Conservation (phyloP, 2,113 vertebrate species). For the Brevimyrus niger region DNA sequence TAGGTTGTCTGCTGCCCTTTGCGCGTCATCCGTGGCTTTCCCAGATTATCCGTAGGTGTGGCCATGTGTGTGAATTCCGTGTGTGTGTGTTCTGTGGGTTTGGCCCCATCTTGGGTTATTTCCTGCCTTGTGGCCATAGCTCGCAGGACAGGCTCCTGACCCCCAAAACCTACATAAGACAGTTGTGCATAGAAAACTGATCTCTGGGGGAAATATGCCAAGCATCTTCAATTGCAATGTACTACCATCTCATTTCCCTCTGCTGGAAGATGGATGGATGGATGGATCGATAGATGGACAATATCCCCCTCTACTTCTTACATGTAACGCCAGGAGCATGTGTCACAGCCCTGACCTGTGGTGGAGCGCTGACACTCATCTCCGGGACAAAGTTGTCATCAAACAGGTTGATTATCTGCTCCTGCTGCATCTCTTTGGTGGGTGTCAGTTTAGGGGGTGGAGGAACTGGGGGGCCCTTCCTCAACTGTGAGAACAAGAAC, state of each 20-base stretch:
- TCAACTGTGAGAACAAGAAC: constrained; percentile 59
- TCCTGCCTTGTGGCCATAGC: neutral
- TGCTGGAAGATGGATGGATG: neutral
- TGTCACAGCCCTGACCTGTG: constrained; percentile 68
- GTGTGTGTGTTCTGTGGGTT: neutral
- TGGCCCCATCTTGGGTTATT: neutral
- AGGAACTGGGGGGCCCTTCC: constrained; percentile 89
- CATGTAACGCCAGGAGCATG: neutral
- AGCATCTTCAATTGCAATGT: neutral
- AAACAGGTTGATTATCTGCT: constrained; percentile 94
- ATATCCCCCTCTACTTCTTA: neutral
- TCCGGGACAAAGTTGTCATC: constrained; percentile 90
- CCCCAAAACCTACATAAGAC: neutral
- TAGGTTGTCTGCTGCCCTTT: too few relatives aligned
- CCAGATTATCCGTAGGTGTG: neutral
- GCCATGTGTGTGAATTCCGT: neutral
- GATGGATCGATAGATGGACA: neutral
- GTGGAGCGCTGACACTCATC: constrained; percentile 72
- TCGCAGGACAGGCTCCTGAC: neutral
- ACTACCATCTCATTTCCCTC: neutral
- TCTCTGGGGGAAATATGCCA: neutral
- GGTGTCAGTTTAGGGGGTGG: constrained; percentile 90
- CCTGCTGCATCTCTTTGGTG: constrained; percentile 82
- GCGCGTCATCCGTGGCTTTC: too few relatives aligned
- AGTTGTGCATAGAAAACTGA: neutral